phyloP scores from a whole-genome alignment of 2,888 invertebrate species.

The Diloba caeruleocephala region DNA sequence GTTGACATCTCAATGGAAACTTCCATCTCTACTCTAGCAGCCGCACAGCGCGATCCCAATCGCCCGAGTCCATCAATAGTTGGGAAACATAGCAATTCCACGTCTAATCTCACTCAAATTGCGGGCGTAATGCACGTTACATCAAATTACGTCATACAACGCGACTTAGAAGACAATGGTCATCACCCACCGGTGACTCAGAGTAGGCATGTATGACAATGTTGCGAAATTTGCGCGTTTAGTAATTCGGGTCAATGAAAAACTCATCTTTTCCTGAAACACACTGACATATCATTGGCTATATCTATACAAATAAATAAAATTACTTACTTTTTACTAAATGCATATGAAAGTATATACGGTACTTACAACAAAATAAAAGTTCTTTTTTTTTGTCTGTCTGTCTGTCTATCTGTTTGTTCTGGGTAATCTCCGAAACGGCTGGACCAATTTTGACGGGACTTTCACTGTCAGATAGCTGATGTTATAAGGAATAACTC shows the following conservation, averaged over 20 bases:
- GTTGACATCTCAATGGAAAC: conserved; percentile 54
- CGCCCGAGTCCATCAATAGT: conserved; percentile 58
- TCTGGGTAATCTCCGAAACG: too few species aligned
- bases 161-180: conserved; percentile 58
- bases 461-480: too few species aligned
- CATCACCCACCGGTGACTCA: conserved; percentile 44
- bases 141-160: conserved; percentile 72
- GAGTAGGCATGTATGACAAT: conserved; percentile 56
- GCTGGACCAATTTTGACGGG: too few species aligned
- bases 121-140: conserved; percentile 65
- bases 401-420: too few species aligned
- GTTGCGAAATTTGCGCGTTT: conserved; percentile 52
- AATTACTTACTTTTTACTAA: not conserved
- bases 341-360: not conserved
- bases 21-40: conserved; percentile 24
- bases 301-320: not conserved
- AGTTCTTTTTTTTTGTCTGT: too few species aligned
- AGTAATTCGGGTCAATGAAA: conserved; percentile 52
- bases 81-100: conserved; percentile 73
- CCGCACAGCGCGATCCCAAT: conserved; percentile 55
- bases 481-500: too few species aligned
- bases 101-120: conserved; percentile 73
- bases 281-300: not conserved
- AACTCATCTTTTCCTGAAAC: conserved; percentile 36
- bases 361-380: too few species aligned